Base-by-base conservation (phyloP, 1,140 invertebrate genomes). In the Anastrepha obliqua region DNA sequence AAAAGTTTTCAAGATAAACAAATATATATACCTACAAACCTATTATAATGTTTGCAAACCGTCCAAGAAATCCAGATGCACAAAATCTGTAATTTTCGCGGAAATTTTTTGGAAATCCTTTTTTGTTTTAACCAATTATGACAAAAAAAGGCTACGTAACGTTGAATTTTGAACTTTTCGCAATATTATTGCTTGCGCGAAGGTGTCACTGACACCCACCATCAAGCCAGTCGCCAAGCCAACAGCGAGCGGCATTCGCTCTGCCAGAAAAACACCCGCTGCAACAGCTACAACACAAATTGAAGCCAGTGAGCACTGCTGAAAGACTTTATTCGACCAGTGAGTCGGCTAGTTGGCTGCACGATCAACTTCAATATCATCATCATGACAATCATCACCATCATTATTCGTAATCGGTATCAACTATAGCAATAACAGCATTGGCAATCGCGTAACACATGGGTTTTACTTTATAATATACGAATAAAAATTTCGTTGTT, bases 201-300 rank as follows among this genome's bases (percentile, higher is more conserved):
- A 81, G 74, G 74, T 81, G 74, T 81, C 74, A 81, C 74, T 81
- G 74, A 81, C 74, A 81, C 74, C 74, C 74, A 81, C 74, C 74
- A 81, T 55, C 47, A 44, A 81, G 74, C n/a, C 67, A 47, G 67
- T 74, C 42, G 39, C 42, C 29, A 67, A 67, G 29, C 65, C 74
- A 81, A 47, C 74, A 58, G 74, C 74, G 44, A 42, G 47, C 47
- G 20, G 47, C 17, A 55, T 17, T 15, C 74, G 44, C 74, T 55
- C 74, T 29, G 47, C 47, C 44, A 81, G 47, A 44, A 81, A 81
- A 58, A 81, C 74, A 55, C 47, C 74, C 44, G 74, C 74, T 51
- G 74, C 74, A 81, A 81, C 17, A 8, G 74, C 51, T 47, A 17
- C 42, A 44, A 44, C 39, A 44, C 70, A 39, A 74, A 17, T 74